Evolutionary conservation across 2,113 vertebrate genomes (phyloP).

Genomic region (Rhinoptilus africanus): DNA sequence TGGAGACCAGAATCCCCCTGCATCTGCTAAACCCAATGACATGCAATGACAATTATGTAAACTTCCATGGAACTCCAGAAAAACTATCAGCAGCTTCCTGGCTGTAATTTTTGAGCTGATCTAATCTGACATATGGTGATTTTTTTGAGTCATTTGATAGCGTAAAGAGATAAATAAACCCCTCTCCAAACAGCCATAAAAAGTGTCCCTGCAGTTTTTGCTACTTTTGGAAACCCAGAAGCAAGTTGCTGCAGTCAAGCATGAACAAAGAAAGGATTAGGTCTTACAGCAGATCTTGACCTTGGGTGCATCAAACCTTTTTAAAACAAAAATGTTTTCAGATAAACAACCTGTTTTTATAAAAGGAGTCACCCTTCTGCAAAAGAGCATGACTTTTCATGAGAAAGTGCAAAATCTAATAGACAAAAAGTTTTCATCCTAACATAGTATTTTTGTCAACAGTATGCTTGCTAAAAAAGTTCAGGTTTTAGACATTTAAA

Average conservation of each 20-base stretch:
- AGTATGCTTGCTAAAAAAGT: not conserved
- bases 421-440: not conserved
- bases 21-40: constrained; percentile 29
- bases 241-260: not conserved
- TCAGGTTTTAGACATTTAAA: not conserved
- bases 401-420: not conserved
- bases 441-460: not conserved
- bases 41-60: constrained; percentile 41
- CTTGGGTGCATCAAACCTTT: not conserved
- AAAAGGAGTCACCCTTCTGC: not conserved
- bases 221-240: constrained; percentile 5
- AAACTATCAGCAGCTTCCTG: constrained; percentile 21
- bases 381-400: not conserved
- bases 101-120: constrained; percentile 29
- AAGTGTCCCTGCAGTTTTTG: not conserved
- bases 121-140: constrained; percentile 36
- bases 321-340: not conserved
- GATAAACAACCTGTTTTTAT: not conserved
- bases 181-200: constrained; percentile 21
- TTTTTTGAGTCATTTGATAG: constrained; percentile 31
- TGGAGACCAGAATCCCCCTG: constrained; percentile 35
- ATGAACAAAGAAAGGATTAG: not conserved
- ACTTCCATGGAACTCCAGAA: constrained; percentile 33
- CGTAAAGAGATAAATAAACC: not conserved
- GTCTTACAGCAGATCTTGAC: not conserved